These are phyloP conservation scores for Pollicipes pollicipes DNA, from an alignment of 1,140 invertebrate species.

Conservation along the genomic window DNA sequence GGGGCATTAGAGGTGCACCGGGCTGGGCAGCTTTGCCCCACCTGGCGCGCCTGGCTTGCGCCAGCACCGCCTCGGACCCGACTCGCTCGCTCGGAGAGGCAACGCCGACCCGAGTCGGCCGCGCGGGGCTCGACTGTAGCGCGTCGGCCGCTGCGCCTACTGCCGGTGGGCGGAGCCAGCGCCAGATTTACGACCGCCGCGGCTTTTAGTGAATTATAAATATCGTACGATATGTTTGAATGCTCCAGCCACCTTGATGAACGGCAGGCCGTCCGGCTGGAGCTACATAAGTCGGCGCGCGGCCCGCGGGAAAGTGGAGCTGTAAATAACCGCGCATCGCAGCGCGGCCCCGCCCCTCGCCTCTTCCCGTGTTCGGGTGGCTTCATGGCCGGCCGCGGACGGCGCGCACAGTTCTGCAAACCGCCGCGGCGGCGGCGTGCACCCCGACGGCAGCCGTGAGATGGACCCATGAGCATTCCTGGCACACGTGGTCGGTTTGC, in stretches of 20 bases:
- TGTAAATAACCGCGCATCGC: neutral
- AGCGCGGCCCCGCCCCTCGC: too few relatives aligned
- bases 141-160: too few relatives aligned
- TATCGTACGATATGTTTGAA: conserved; percentile 2
- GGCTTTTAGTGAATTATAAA: conserved; percentile 1
- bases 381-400: too few relatives aligned
- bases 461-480: neutral
- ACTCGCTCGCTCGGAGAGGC: too few relatives aligned
- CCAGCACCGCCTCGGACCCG: too few relatives aligned
- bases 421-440: too few relatives aligned
- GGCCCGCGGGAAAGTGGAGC: neutral
- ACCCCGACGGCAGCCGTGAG: neutral
- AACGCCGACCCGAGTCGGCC: neutral
- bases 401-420: neutral
- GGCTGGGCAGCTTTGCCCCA: too few relatives aligned
- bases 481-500: neutral
- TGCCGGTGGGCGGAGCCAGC: neutral
- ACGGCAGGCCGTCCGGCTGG: neutral
- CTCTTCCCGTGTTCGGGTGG: too few relatives aligned
- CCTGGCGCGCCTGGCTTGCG: too few relatives aligned
- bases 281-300: too few relatives aligned
- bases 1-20: too few relatives aligned
- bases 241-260: neutral
- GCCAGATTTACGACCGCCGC: neutral
- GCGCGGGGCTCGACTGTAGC: neutral